Base-by-base conservation (phyloP, 1,140 invertebrate genomes). In the Aporrectodea caliginosa region DNA sequence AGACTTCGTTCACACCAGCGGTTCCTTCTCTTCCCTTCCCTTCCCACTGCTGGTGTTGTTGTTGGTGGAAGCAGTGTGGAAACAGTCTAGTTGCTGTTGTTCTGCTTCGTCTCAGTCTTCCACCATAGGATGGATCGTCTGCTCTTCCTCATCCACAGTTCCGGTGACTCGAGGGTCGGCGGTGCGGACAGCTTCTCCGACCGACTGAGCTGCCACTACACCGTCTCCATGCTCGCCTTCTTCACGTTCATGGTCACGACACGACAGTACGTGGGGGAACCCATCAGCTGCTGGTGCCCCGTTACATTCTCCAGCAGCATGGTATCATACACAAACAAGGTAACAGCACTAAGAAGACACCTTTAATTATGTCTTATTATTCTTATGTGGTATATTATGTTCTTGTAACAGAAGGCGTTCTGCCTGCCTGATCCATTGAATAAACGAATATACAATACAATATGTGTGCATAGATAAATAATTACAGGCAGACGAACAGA, bases 241-340 rank as follows among this genome's bases (percentile, higher is more conserved):
- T 90, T 88, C 77, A 89, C 89, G 12, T 85, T 90, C 16, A 84
- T 91, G 14, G 89, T 90, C 30, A 90, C 90, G 33, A 89, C 88
- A 34, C 84, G 87, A 33, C 90, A 91, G 81, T 91, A 90, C 83
- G 88, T 91, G 43, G 89, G 90, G 1, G 87, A 90, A 89, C 90
- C 90, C 0, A 90, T 74, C 29, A 74, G 68, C 33, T 88, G 88
- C 80, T 88, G 87, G 87, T 85, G 83, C 68, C 88, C 88, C 0
- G 84, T 85, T 33, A 84, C 89, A 81, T 90, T 90, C 81, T 87
- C 84, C 77, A 84, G 83, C 16, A 88, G 87, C 34, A 84, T 89
- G 83, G 89, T 89, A 33, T 88, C 84, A 79, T 90, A 85, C 84
- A 87, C 83, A 68, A 85, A 86, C 82, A 89, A 86, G 81, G 84